phyloP scores from a whole-genome alignment of 2,797 vertebrate species.

The Siniperca obscura region DNA sequence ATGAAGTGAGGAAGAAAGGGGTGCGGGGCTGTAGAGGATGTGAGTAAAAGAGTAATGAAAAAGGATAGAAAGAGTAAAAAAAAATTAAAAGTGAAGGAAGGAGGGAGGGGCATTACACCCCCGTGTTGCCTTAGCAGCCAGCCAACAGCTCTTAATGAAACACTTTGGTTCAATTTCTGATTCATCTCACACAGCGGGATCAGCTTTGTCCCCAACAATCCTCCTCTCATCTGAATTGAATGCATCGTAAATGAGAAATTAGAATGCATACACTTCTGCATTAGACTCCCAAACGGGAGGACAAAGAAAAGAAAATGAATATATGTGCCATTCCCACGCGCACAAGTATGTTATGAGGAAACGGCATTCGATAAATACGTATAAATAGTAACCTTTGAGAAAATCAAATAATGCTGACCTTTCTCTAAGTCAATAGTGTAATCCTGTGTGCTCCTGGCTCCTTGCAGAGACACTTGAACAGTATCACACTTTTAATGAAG shows the following conservation, averaged over 20 bases:
- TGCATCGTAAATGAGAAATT: constrained; percentile 67
- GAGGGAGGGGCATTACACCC: constrained; percentile 53
- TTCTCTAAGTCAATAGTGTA: constrained; percentile 71
- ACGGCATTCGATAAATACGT: constrained; percentile 70
- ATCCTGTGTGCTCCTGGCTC: constrained; percentile 67
- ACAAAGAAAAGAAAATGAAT: constrained; percentile 59
- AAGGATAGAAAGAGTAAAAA: constrained; percentile 9
- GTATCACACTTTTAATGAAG: constrained; percentile 76
- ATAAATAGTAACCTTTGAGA: constrained; percentile 81
- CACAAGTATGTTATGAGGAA: constrained; percentile 64
- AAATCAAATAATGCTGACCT: constrained; percentile 82
- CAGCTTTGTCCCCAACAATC: constrained; percentile 68
- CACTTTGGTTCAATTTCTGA: constrained; percentile 76
- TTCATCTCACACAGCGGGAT: constrained; percentile 70
- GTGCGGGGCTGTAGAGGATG: constrained; percentile 1
- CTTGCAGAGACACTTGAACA: constrained; percentile 65
- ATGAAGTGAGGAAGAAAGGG: constrained; percentile 18
- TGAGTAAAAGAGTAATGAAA: constrained; percentile 11
- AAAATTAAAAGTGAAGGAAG: constrained; percentile 14
- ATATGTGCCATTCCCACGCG: not conserved
- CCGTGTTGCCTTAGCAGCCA: constrained; percentile 67
- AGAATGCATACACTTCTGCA: constrained; percentile 35
- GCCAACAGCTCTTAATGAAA: constrained; percentile 79
- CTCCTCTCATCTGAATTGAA: constrained; percentile 60
- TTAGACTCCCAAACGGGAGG: constrained; percentile 45